A percentile compares a stretch with the other conserved stretches of the same genome.
phyloP scores from a whole-genome alignment of 35 echinoderm and acorn worm genomes.

The Acanthaster planci region DNA sequence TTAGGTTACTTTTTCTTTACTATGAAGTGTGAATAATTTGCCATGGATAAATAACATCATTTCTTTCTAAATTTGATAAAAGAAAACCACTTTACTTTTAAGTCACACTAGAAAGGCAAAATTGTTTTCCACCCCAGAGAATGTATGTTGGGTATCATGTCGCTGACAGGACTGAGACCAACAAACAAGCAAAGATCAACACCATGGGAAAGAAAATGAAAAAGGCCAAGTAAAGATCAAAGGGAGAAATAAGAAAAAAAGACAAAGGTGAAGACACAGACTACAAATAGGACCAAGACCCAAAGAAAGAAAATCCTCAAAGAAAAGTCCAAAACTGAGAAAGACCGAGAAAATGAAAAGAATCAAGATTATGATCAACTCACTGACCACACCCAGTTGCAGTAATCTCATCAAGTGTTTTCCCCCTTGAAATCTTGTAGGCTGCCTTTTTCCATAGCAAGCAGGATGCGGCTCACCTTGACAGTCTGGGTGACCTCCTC shows the following conservation, averaged over 20 bases:
- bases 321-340: background rate
- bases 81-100: too few species aligned
- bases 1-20: too few species aligned
- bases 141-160: too few species aligned
- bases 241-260: background rate
- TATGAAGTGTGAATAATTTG: too few species aligned
- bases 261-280: background rate
- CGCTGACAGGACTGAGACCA: too few species aligned
- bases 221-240: too few species aligned
- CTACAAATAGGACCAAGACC: background rate
- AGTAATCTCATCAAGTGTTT: conserved; percentile 35
- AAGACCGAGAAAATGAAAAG: background rate
- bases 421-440: background rate
- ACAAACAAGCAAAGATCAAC: too few species aligned
- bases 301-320: background rate
- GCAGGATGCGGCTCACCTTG: conserved; percentile 52
- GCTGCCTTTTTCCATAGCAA: conserved; percentile 49
- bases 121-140: too few species aligned
- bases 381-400: background rate
- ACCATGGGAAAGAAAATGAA: too few species aligned
- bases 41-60: too few species aligned
- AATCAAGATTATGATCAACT: background rate
- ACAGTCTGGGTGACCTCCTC: conserved; percentile 48
- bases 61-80: too few species aligned
- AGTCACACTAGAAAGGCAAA: too few species aligned